Base-by-base conservation (phyloP, 2,797 vertebrate species). In the Characodon lateralis region DNA sequence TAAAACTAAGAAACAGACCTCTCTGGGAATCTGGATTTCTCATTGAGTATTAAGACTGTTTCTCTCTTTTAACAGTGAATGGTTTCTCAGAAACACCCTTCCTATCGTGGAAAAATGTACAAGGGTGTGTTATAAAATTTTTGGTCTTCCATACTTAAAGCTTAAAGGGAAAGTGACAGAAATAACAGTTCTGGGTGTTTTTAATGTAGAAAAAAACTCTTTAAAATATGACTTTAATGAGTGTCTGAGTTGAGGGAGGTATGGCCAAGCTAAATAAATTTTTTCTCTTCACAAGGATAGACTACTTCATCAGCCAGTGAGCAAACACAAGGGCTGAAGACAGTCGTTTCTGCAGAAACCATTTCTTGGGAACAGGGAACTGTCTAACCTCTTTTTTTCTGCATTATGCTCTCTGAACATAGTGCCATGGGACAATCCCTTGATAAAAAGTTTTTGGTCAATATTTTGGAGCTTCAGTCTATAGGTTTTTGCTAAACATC, bases 291-390 rank as follows among this genome's bases (percentile, higher is more conserved):
- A 79, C 58, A 41, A 68, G 81, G 85, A 88, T 88, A 76, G 87
- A 91, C 87, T 86, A 92, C 93, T 94, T 95, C 87, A 94, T 95
- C 93, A 94, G 89, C 83, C 80, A n/a, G 86, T 89, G 89, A 93
- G 94, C 90, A 91, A 93, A 93, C 91, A 93, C 24, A 0, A n/a
- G 66, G 41, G 13, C 16, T 69, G 66, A 46, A 92, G 87, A 78
- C 71, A n/a, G 83, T 76, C 74, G 78, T 66, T 66, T 66, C 35
- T 66, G 63, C 35, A 89, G 87, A 92, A 92, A 85, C 87, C 24
- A 53, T 66, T 66, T 66, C 18, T 66, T 66, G 20, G 9, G 35
- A 86, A 81, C 78, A 88, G 72, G 41, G 73, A 81, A 61, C 79
- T 73, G 82, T 77, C 83, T 88, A 87, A 92, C 87, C 86, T 78